These are phyloP conservation scores for Drosophila bocki DNA, from an alignment of 1,140 invertebrate genomes.

Conservation along the genomic window DNA sequence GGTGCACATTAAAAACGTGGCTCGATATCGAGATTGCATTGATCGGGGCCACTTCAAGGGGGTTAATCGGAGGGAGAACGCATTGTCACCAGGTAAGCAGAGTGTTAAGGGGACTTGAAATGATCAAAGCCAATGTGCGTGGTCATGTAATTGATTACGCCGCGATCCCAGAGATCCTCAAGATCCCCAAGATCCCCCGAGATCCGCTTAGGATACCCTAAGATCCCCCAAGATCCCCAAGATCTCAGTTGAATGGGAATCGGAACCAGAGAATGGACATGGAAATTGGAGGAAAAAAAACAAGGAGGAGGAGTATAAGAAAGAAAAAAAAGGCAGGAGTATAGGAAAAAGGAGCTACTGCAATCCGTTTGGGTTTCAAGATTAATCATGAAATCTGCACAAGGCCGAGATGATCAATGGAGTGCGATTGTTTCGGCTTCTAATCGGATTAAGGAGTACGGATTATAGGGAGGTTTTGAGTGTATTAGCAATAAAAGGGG, in stretches of 20 bases:
- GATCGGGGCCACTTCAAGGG: constrained; percentile 27
- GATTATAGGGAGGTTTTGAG: not conserved
- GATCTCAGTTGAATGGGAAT: constrained; percentile 14
- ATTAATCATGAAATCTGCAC: constrained; percentile 41
- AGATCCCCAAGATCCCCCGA: not conserved
- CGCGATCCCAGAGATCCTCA: constrained; percentile 9
- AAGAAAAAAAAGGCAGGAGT: not conserved
- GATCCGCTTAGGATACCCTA: not conserved
- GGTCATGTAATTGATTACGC: constrained; percentile 58
- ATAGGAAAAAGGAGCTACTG: not conserved
- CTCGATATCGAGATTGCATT: constrained; percentile 70
- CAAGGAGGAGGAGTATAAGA: not conserved
- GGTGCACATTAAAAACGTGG: constrained; percentile 79
- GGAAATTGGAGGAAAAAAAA: constrained; percentile 1
- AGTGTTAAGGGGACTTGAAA: constrained; percentile 39
- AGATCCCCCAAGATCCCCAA: not conserved
- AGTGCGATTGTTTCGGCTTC: constrained; percentile 14
- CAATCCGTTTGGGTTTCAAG: constrained; percentile 7
- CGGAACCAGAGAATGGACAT: constrained; percentile 2
- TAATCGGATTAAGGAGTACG: not conserved
- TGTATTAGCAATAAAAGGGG: not conserved
- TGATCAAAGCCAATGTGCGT: constrained; percentile 51
- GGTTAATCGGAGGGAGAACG: constrained; percentile 22
- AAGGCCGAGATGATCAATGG: constrained; percentile 31
- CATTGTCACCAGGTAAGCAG: constrained; percentile 54